A percentile compares a stretch with the other conserved stretches of the same genome.
Evolutionary conservation across 2,113 vertebrate species (phyloP).

Genomic region (Acanthochromis polyacanthus): DNA sequence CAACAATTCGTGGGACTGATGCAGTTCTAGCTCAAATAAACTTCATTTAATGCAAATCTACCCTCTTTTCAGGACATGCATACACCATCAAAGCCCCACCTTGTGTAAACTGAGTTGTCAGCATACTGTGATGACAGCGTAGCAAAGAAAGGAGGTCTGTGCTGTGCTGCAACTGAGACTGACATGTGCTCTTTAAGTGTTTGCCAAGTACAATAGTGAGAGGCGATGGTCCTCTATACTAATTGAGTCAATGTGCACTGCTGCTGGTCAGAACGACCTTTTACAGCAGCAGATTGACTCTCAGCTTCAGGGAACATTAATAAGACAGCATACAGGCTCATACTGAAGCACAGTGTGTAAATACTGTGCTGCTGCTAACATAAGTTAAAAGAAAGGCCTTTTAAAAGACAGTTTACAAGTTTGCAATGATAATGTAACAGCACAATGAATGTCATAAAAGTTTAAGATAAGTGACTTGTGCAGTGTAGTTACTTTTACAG

Average conservation of each 20-base stretch:
- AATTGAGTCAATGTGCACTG: slow-evolving; percentile 81
- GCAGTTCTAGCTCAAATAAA: slow-evolving; percentile 10
- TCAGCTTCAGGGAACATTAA: slow-evolving; percentile 69
- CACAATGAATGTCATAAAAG: neutral
- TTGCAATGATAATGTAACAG: neutral
- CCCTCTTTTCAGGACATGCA: slow-evolving; percentile 19
- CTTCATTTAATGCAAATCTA: slow-evolving; percentile 15
- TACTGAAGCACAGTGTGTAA: slow-evolving; percentile 32
- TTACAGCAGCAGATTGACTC: slow-evolving; percentile 68
- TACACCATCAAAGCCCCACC: slow-evolving; percentile 55
- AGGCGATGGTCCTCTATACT: slow-evolving; percentile 72
- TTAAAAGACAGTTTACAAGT: neutral
- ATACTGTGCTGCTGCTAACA: slow-evolving; percentile 5
- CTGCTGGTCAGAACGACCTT: slow-evolving; percentile 63
- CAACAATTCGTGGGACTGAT: neutral
- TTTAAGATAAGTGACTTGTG: neutral
- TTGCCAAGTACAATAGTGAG: slow-evolving; percentile 81
- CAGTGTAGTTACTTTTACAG: neutral
- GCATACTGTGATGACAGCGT: slow-evolving; percentile 64
- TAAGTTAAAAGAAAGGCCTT: slow-evolving; percentile 15
- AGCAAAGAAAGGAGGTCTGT: slow-evolving; percentile 76
- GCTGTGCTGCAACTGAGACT: slow-evolving; percentile 69
- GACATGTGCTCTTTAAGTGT: slow-evolving; percentile 71
- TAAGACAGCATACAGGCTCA: slow-evolving; percentile 53
- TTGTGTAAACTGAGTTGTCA: slow-evolving; percentile 76